Conservation (phyloP, 2,888 invertebrate species). For the Sinopyrophorus schimmeli region DNA sequence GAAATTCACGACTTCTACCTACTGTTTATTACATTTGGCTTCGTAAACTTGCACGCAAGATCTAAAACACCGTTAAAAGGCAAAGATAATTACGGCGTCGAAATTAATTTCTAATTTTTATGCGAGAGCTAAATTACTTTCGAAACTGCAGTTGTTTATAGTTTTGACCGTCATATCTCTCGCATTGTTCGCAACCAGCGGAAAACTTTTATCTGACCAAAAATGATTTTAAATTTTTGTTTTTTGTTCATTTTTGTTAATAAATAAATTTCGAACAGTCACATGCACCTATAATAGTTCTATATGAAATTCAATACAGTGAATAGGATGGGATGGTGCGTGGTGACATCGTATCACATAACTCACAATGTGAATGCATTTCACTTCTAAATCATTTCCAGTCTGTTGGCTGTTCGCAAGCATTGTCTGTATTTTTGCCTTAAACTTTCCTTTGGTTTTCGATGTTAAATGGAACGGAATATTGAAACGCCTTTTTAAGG, state of each 20-base stretch:
- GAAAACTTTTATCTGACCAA: no score
- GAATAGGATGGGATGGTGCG: slow-evolving; percentile 43
- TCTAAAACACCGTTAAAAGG: slow-evolving; percentile 9
- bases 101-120: slow-evolving; percentile 28
- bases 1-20: slow-evolving; percentile 28
- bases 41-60: slow-evolving; percentile 16
- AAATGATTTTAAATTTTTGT: no score
- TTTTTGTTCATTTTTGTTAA: slow-evolving; percentile 8
- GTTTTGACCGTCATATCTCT: no score
- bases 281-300: slow-evolving; percentile 33
- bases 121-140: slow-evolving; percentile 15
- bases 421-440: slow-evolving; percentile 45
- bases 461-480: slow-evolving; percentile 34
- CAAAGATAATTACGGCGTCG: slow-evolving; percentile 11
- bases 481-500: slow-evolving; percentile 33
- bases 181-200: no score
- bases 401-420: slow-evolving; percentile 46
- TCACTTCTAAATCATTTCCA: slow-evolving; percentile 50
- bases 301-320: slow-evolving; percentile 48
- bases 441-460: slow-evolving; percentile 32
- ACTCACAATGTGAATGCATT: slow-evolving; percentile 46
- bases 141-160: slow-evolving; percentile 12
- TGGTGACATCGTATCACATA: slow-evolving; percentile 48
- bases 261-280: slow-evolving; percentile 32
- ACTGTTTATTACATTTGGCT: slow-evolving; percentile 19